phyloP scores from a whole-genome alignment of 2,888 invertebrate genomes.

The Tachina fera region DNA sequence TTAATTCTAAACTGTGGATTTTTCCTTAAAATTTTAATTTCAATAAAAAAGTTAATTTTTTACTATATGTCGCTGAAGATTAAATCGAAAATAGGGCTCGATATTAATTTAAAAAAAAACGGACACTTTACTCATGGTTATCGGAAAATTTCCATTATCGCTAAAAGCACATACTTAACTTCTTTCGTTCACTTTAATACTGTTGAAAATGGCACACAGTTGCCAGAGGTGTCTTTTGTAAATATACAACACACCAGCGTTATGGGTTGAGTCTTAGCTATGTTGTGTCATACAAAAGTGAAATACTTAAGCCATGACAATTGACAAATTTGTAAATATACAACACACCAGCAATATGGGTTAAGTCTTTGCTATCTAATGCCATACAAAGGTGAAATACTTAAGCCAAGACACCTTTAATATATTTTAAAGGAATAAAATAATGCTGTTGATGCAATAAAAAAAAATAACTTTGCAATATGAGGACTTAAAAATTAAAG shows the following conservation, averaged over 20 bases:
- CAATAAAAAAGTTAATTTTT: too few relatives aligned
- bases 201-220: background rate
- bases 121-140: too few relatives aligned
- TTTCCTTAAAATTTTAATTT: too few relatives aligned
- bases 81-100: too few relatives aligned
- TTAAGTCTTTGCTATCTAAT: background rate
- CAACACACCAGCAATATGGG: background rate
- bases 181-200: background rate
- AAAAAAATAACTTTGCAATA: too few relatives aligned
- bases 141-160: background rate
- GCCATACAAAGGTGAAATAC: background rate
- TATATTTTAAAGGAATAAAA: too few relatives aligned
- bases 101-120: too few relatives aligned
- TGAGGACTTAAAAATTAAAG: too few relatives aligned
- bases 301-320: background rate
- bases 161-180: background rate
- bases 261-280: background rate
- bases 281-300: background rate
- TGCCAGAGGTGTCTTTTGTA: background rate
- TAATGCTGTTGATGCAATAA: too few relatives aligned
- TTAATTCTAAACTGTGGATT: too few relatives aligned
- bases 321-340: background rate
- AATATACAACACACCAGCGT: background rate
- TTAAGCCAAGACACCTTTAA: too few relatives aligned
- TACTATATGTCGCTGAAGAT: too few relatives aligned